Evolutionary conservation across 2,888 invertebrate genomes (phyloP).

Genomic region (Pandemis corylana): DNA sequence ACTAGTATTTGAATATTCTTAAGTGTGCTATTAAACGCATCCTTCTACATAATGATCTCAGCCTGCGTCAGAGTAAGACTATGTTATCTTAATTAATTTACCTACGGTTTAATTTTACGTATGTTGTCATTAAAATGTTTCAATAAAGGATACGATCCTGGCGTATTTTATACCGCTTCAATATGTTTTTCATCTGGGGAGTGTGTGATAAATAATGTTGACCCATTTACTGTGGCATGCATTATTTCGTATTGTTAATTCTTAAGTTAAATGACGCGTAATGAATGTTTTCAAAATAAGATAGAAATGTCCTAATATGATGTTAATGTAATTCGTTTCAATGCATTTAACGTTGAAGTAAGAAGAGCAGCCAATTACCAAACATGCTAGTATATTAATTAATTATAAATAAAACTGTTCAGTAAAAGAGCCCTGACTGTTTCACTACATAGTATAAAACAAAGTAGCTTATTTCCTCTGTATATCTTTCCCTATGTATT

Average conservation of each 20-base stretch:
- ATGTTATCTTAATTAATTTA: slow-evolving; percentile 15
- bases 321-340: slow-evolving; percentile 15
- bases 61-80: slow-evolving; percentile 31
- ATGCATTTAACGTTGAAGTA: slow-evolving; percentile 41
- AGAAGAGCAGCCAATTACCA: slow-evolving; percentile 46
- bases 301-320: slow-evolving; percentile 19
- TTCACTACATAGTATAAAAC: not conserved
- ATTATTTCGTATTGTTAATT: slow-evolving; percentile 15
- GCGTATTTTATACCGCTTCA: slow-evolving; percentile 20
- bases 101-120: slow-evolving; percentile 1
- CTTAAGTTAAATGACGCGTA: slow-evolving; percentile 24
- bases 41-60: slow-evolving; percentile 33
- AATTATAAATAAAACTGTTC: slow-evolving; percentile 46
- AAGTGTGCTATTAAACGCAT: slow-evolving; percentile 3
- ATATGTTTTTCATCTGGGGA: not conserved
- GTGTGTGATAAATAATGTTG: not conserved
- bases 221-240: not conserved
- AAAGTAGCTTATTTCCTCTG: not conserved
- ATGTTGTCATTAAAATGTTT: not conserved
- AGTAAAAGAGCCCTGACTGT: slow-evolving; percentile 31
- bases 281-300: slow-evolving; percentile 25
- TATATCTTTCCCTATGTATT: too few species aligned
- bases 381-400: slow-evolving; percentile 54
- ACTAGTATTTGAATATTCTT: slow-evolving; percentile 2
- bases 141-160: not conserved